Evolutionary conservation across 2,888 invertebrate species (phyloP), one percentile per base, ranked within the genome.

Genomic region (Sthenelais limicola): DNA sequence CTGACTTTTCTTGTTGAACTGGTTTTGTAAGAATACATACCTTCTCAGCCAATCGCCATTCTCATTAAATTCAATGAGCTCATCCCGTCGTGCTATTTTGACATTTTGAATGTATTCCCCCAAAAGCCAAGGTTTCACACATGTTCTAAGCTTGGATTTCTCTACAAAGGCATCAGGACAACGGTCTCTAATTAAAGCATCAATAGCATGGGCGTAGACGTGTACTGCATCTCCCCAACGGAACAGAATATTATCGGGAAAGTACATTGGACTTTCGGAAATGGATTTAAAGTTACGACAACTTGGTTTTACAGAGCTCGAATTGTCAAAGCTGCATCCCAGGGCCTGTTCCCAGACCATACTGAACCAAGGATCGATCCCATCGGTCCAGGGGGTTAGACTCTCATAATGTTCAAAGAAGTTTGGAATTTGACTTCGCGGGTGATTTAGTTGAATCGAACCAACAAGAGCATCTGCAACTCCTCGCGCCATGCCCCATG

Each of bases 21-120:
- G 66, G 15, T 38, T 28, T 21, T 66, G 66, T n/a, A 24, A 9
- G 24, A 66, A 38, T 3, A 38, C 66, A 66, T 66, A 66, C 2
- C 7, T 18, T 43, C 66, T 3, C 7, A 38, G 18, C 24, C 24
- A 38, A 5, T 66, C 38, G 1, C 43, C 38, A 43, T 66, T 38
- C 21, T 66, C 21, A n/a, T 66, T 26, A 28, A 66, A 66, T 33
- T 7, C 28, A 21, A 66, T 21, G 9, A 21, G 21, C 1, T 38
- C 43, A 26, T 43, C 43, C 1, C 7, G 18, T 2, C 38, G n/a
- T 5, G n/a, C n/a, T 24, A 66, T 35, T n/a, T 35, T 28, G 4
- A 66, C 66, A 4, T 66, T 35, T n/a, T 38, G 3, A 4, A 66
- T 18, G 26, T 66, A 66, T 15, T 66, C 21, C 1, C 15, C 18